These are phyloP conservation scores for Lipophrys pholis DNA, from an alignment of 2,113 vertebrate species.

Conservation along the genomic window DNA sequence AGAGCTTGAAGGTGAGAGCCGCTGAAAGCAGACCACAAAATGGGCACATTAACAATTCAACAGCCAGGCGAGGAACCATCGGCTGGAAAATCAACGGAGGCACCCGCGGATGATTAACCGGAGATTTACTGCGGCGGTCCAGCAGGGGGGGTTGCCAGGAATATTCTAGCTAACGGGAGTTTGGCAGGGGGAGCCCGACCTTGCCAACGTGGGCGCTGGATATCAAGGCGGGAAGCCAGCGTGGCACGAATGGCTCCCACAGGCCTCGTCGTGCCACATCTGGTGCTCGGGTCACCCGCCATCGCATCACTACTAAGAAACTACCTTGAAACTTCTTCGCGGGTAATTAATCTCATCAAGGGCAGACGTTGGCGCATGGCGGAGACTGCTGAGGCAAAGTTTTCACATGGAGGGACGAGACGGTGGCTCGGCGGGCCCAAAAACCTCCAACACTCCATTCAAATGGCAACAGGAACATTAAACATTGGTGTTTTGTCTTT, in stretches of 20 bases:
- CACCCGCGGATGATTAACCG: constrained; percentile 64
- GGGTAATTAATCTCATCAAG: constrained; percentile 64
- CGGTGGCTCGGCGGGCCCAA: no score
- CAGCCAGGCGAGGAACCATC: constrained; percentile 48
- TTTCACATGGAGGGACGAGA: no score
- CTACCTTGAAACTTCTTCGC: constrained; percentile 40
- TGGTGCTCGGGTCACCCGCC: constrained; percentile 56
- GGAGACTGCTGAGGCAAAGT: constrained; percentile 22
- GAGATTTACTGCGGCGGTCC: constrained; percentile 60
- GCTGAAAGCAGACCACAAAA: constrained; percentile 59
- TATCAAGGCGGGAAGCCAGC: constrained; percentile 22
- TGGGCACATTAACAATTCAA: constrained; percentile 74
- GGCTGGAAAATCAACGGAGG: constrained; percentile 58
- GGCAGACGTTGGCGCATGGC: constrained; percentile 21
- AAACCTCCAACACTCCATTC: no score
- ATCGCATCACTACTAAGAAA: not conserved
- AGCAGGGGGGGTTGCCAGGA: not conserved
- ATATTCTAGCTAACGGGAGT: constrained; percentile 48
- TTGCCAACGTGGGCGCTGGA: constrained; percentile 36
- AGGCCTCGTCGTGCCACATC: constrained; percentile 43
- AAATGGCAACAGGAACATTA: no score
- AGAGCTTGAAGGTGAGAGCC: constrained; percentile 59
- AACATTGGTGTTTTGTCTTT: no score
- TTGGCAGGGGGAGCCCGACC: not conserved
- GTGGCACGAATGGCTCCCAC: constrained; percentile 41